Conservation (phyloP, 2,888 invertebrate genomes). For the Hydrotaea cyrtoneurina region DNA sequence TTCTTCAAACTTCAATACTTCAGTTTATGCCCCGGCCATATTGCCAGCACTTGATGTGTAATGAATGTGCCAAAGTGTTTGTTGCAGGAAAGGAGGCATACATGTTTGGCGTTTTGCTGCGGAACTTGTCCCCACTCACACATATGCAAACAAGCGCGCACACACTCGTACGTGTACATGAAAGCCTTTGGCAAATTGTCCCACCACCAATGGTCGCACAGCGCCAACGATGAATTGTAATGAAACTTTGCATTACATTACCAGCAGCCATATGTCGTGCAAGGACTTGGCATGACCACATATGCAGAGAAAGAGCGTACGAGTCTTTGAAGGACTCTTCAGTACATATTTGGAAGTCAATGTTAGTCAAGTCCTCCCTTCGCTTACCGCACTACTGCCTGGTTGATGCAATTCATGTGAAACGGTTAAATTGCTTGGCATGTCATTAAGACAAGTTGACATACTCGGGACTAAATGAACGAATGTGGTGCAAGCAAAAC, state of each 20-base stretch:
- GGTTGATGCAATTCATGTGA: conserved; percentile 58
- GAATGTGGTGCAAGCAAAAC: conserved; percentile 47
- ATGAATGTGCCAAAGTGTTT: conserved; percentile 41
- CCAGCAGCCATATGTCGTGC: background rate
- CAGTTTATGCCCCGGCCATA: background rate
- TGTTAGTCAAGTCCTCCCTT: conserved; percentile 30
- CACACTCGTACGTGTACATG: conserved; percentile 28
- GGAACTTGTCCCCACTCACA: conserved; percentile 14
- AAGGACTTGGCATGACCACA: background rate
- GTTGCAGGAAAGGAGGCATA: background rate
- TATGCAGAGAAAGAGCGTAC: background rate
- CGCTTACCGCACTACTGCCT: conserved; percentile 17
- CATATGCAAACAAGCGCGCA: conserved; percentile 21
- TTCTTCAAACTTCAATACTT: background rate
- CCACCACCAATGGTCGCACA: conserved; percentile 67
- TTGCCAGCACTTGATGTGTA: conserved; percentile 48
- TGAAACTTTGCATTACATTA: conserved; percentile 31
- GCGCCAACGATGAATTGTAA: conserved; percentile 61
- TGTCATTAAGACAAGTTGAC: conserved; percentile 61
- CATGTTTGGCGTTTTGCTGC: conserved; percentile 16
- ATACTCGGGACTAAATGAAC: conserved; percentile 58
- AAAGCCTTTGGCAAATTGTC: conserved; percentile 67
- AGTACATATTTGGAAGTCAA: conserved; percentile 57
- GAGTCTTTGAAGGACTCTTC: conserved; percentile 45
- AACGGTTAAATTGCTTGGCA: conserved; percentile 67